Evolutionary conservation across 2,113 vertebrate genomes (phyloP).

Genomic region (Anguilla japonica): DNA sequence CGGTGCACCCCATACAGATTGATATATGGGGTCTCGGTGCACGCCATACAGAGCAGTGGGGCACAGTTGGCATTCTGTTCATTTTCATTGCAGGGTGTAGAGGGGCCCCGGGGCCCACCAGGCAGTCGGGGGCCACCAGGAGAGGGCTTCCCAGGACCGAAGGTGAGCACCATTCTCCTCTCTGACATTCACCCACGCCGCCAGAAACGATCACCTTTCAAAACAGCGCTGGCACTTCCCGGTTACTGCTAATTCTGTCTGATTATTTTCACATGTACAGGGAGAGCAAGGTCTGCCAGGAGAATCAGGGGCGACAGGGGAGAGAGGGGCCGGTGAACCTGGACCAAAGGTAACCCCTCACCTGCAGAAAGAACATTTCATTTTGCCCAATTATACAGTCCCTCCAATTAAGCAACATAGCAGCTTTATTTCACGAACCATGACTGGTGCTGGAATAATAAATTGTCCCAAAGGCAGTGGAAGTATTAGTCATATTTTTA

Average conservation of each 20-base stretch:
- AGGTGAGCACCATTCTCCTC: slow-evolving; percentile 66
- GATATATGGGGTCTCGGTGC: too few species aligned
- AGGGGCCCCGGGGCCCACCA: slow-evolving; percentile 79
- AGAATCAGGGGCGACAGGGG: slow-evolving; percentile 77
- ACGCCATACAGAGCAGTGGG: too few species aligned
- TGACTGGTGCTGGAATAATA: neutral
- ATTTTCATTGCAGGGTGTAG: slow-evolving; percentile 67
- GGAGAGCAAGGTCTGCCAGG: slow-evolving; percentile 82
- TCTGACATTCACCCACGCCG: neutral
- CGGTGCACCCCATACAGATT: too few species aligned
- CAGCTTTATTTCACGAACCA: neutral
- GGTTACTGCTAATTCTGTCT: neutral
- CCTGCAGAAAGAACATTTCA: neutral
- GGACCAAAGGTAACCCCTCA: slow-evolving; percentile 70
- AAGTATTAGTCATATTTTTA: neutral
- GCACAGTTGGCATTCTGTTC: neutral
- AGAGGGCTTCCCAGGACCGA: slow-evolving; percentile 80
- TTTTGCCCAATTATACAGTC: neutral
- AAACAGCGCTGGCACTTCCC: too few species aligned
- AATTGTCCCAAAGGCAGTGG: neutral
- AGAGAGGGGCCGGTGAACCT: slow-evolving; percentile 76
- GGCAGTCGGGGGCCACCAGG: slow-evolving; percentile 75
- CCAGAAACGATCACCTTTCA: neutral
- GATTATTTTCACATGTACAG: slow-evolving; percentile 48
- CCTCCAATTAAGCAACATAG: neutral